These are phyloP conservation scores for Scatophagus argus DNA, from an alignment of 2,113 vertebrate species.

Conservation along the genomic window DNA sequence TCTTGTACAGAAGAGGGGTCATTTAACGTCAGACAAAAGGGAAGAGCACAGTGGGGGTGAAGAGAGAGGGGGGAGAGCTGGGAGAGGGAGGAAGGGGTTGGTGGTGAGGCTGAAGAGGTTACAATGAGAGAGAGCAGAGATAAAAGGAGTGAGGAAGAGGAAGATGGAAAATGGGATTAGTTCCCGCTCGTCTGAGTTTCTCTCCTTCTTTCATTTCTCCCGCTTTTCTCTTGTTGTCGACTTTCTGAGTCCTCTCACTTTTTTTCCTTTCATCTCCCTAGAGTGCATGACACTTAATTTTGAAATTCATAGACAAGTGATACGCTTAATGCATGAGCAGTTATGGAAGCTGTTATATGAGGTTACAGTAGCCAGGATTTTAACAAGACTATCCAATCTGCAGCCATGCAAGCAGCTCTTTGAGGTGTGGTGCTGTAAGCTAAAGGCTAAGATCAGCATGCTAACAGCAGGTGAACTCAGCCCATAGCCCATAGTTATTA, in stretches of 20 bases:
- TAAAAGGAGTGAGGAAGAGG: constrained; percentile 33
- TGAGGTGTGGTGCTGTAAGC: neutral
- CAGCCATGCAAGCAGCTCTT: neutral
- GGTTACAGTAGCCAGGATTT: neutral
- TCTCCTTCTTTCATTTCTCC: constrained; percentile 2
- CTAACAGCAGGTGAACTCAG: neutral
- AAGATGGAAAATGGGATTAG: constrained; percentile 50
- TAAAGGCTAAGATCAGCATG: neutral
- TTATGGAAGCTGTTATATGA: neutral
- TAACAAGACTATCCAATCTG: too few relatives aligned
- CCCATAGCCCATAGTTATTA: too few relatives aligned
- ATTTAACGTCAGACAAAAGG: constrained; percentile 61
- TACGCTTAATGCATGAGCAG: neutral
- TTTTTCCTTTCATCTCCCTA: constrained; percentile 9
- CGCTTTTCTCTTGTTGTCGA: neutral
- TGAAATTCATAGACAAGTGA: neutral
- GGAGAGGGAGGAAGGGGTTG: constrained; percentile 11
- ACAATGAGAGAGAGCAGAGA: constrained; percentile 19
- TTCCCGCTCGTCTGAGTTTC: constrained; percentile 13
- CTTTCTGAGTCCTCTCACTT: neutral
- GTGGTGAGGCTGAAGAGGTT: constrained; percentile 20
- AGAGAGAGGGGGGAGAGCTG: neutral
- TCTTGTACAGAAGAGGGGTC: constrained; percentile 57
- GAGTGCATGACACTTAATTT: neutral
- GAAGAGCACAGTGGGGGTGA: neutral